Evolutionary conservation across 2,797 vertebrate species (phyloP).

Genomic region (Dicrostonyx torquatus): DNA sequence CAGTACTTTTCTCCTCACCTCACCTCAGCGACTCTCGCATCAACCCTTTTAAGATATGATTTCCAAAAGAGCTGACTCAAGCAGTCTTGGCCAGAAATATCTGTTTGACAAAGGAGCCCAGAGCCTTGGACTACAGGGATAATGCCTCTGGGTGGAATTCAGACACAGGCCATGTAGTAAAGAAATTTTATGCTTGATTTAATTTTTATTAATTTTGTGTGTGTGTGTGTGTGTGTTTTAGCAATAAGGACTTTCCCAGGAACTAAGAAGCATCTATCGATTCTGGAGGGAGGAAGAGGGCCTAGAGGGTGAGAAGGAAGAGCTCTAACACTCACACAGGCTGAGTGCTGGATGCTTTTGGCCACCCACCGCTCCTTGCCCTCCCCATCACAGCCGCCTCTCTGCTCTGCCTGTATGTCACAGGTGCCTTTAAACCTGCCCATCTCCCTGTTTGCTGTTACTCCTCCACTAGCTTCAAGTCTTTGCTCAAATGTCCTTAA

Average conservation of each 20-base stretch:
- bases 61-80: not conserved
- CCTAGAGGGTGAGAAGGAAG: not conserved
- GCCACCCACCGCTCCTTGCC: not conserved
- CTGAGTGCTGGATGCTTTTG: not conserved
- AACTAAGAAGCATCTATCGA: not conserved
- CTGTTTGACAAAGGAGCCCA: not conserved
- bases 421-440: not conserved
- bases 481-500: not conserved
- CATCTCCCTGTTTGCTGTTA: not conserved
- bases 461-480: not conserved
- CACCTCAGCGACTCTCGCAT: not conserved
- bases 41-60: not conserved
- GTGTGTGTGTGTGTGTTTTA: too few relatives aligned
- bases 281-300: too few relatives aligned
- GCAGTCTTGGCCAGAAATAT: constrained; percentile 16
- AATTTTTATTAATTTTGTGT: constrained; percentile 9
- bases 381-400: not conserved
- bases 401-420: not conserved
- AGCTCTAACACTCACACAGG: not conserved
- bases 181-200: constrained; percentile 33
- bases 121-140: not conserved
- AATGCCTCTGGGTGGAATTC: constrained; percentile 1
- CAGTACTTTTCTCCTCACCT: not conserved
- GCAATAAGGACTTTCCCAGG: not conserved
- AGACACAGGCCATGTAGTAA: not conserved